phyloP scores from a whole-genome alignment of 2,113 vertebrate genomes.

The Rhea americana region DNA sequence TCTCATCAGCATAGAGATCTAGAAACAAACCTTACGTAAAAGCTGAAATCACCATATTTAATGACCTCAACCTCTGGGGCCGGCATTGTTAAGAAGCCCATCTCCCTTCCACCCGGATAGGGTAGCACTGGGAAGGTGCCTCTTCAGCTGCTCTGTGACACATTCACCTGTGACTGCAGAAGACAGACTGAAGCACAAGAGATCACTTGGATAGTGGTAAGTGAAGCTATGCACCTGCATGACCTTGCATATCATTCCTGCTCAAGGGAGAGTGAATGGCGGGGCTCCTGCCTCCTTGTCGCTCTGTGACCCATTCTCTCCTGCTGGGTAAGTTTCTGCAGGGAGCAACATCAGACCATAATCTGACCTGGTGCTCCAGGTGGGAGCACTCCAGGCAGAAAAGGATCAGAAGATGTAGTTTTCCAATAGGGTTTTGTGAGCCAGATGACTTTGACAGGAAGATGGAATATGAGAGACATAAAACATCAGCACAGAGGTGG shows the following conservation, averaged over 20 bases:
- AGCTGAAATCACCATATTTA: neutral
- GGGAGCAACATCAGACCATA: neutral
- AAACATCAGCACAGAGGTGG: neutral
- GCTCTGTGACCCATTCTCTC: neutral
- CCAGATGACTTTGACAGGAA: neutral
- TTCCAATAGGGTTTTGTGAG: neutral
- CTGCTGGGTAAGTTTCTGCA: neutral
- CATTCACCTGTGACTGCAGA: neutral
- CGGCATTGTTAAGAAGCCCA: neutral
- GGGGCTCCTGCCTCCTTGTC: neutral
- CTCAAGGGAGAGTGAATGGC: rapidly evolving
- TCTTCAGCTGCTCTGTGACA: neutral
- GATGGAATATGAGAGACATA: neutral
- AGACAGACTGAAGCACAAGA: neutral
- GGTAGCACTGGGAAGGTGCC: neutral
- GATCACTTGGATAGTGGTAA: neutral
- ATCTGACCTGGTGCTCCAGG: neutral
- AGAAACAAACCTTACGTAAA: neutral
- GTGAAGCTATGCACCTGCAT: neutral
- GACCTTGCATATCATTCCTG: neutral
- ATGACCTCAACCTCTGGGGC: neutral
- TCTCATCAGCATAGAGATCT: neutral
- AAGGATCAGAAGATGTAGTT: neutral
- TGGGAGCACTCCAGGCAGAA: neutral
- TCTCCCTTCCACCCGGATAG: neutral